These are phyloP conservation scores for Diorhabda sublineata DNA, from an alignment of 1,140 invertebrate genomes.

Conservation along the genomic window DNA sequence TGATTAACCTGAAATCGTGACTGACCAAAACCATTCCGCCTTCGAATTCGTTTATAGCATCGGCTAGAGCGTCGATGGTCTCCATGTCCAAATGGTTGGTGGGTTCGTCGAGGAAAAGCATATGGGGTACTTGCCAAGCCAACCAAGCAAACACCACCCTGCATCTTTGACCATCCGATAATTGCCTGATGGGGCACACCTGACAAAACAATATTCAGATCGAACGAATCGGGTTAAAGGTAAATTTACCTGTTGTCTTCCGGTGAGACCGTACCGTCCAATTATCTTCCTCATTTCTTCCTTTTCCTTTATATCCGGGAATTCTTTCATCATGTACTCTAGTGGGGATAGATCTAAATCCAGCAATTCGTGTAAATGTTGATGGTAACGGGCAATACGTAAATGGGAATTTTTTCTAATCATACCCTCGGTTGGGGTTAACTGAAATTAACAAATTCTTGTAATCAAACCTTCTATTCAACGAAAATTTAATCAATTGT, in stretches of 20 bases:
- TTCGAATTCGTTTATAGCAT: slow-evolving; percentile 96
- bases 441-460: slow-evolving; percentile 50
- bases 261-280: slow-evolving; percentile 94
- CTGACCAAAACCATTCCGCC: slow-evolving; percentile 97
- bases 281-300: slow-evolving; percentile 99
- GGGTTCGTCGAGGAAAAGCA: slow-evolving; percentile 93
- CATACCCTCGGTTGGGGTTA: slow-evolving; percentile 93
- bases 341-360: slow-evolving; percentile 93
- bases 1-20: slow-evolving; percentile 98
- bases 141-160: slow-evolving; percentile 98
- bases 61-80: slow-evolving; percentile 96
- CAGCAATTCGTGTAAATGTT: slow-evolving; percentile 95
- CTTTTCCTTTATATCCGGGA: slow-evolving; percentile 95
- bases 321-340: slow-evolving; percentile 97
- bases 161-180: slow-evolving; percentile 97
- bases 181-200: slow-evolving; percentile 94
- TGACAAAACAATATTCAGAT: slow-evolving; percentile 40
- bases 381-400: slow-evolving; percentile 96
- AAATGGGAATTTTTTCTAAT: slow-evolving; percentile 97
- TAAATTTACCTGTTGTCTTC: slow-evolving; percentile 76
- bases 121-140: slow-evolving; percentile 91
- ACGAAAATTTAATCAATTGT: no score
- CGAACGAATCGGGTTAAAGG: background rate
- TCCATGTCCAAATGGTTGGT: slow-evolving; percentile 99
- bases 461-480: background rate